Evolutionary conservation across 2,113 vertebrate species (phyloP), one percentile per base, ranked within the genome.

Genomic region (Emydura subglobosa): DNA sequence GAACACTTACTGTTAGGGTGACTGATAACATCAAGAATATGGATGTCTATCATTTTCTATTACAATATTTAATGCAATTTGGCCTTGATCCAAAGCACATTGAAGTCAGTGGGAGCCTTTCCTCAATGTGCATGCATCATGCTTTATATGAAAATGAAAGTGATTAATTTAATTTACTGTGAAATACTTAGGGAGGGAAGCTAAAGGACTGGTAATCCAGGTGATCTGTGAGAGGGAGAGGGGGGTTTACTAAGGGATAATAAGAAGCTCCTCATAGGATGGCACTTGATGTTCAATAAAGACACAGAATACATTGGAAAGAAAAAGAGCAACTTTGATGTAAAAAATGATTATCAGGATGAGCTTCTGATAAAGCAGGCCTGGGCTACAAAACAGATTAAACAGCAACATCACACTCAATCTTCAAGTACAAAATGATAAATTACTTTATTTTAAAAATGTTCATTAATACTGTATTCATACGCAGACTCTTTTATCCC

Each of bases 331-430:
- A 92, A 88, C 94, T 68, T 87, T 91, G 78, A 76, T 0, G 0
- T 65, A 59, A 89, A 85, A 95, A 95, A 93, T 82, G 59, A 82
- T 88, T 85, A 86, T 53, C 44, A 91, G 74, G 81, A 19, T 74
- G 89, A 90, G 11, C 42, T 86, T 84, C 85, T 84, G 59, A 76
- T 49, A 59, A 7, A 61, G 6, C 42, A 57, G 65, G 5, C 21
- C 65, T 4, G 80, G 94, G 17, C 21, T 10, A 84, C 49, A 53
- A 89, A 91, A 89, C 9, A 50, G 24, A 76, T 72, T n/a, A 22
- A 55, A 24, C 47, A 89, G 39, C 27, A 11, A 93, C 54, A 94
- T 83, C 53, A 34, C 68, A 19, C 82, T 24, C 0, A 3, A 82
- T 95, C 82, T 82, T 65, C 39, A 34, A 83, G 87, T 34, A 55